phyloP scores from a whole-genome alignment of 2,888 invertebrate genomes.

The Trissolcus japonicus region DNA sequence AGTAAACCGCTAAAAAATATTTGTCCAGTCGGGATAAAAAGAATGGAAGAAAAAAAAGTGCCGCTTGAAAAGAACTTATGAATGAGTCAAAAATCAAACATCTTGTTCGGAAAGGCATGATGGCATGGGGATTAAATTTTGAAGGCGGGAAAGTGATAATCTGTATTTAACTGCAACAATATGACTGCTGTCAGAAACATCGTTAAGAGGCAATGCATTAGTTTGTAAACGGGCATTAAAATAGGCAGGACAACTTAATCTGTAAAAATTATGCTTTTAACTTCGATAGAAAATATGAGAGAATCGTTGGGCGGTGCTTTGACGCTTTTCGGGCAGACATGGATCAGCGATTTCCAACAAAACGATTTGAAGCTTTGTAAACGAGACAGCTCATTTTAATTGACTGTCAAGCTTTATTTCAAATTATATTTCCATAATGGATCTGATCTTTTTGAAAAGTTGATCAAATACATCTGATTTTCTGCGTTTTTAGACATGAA shows the following conservation, averaged over 20 bases:
- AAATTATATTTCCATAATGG: conserved; percentile 51
- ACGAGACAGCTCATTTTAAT: conserved; percentile 53
- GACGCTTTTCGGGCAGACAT: conserved; percentile 26
- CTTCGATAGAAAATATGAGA: conserved; percentile 62
- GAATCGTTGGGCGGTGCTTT: conserved; percentile 38
- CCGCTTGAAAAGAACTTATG: conserved; percentile 40
- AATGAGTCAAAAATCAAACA: conserved; percentile 46
- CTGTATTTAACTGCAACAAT: conserved; percentile 72
- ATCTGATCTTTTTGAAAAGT: conserved; percentile 6
- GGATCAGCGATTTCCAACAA: conserved; percentile 29
- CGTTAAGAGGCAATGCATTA: conserved; percentile 66
- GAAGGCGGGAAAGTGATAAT: conserved; percentile 73
- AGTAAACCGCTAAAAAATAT: conserved; percentile 24
- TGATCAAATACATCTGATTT: not conserved
- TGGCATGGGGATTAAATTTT: conserved; percentile 46
- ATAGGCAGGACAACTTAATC: conserved; percentile 63
- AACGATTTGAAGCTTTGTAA: conserved; percentile 33
- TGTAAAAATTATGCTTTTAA: conserved; percentile 71
- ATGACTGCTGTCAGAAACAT: conserved; percentile 58
- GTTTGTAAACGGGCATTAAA: conserved; percentile 69
- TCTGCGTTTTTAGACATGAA: not conserved
- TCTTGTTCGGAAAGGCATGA: conserved; percentile 25
- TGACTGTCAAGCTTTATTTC: conserved; percentile 57
- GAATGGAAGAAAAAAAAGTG: conserved; percentile 24
- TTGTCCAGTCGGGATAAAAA: conserved; percentile 15